Evolutionary conservation across 2,888 invertebrate species (phyloP).

Genomic region (Euplagia quadripunctaria): DNA sequence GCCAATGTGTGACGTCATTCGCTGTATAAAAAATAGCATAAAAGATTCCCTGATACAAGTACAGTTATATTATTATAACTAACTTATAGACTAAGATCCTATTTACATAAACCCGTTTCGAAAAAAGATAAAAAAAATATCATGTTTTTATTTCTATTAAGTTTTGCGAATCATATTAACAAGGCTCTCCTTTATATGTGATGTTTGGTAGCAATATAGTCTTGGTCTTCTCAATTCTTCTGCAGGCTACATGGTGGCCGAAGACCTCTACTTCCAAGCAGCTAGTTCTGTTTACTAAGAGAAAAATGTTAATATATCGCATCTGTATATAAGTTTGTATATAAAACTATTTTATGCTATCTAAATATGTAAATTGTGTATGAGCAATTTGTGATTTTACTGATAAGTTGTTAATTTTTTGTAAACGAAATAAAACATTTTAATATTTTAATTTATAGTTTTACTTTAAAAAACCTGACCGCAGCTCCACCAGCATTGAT

Average conservation of each 20-base stretch:
- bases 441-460: constrained; percentile 46
- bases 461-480: constrained; percentile 1
- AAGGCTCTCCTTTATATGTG: too few species aligned
- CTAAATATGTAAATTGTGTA: constrained; percentile 47
- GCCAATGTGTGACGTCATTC: too few species aligned
- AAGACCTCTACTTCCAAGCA: background rate
- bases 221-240: background rate
- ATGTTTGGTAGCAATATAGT: background rate
- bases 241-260: background rate
- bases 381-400: constrained; percentile 62
- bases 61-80: too few species aligned
- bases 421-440: constrained; percentile 62
- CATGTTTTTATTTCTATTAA: too few species aligned
- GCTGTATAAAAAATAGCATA: too few species aligned
- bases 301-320: constrained; percentile 2
- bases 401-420: constrained; percentile 66
- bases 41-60: too few species aligned
- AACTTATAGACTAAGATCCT: too few species aligned
- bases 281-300: constrained; percentile 7
- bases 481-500: background rate
- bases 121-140: too few species aligned
- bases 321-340: constrained; percentile 47
- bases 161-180: too few species aligned
- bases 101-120: too few species aligned
- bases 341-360: constrained; percentile 45